These are phyloP conservation scores for Lithobius niger DNA, from an alignment of 1,140 invertebrate species.

Conservation along the genomic window DNA sequence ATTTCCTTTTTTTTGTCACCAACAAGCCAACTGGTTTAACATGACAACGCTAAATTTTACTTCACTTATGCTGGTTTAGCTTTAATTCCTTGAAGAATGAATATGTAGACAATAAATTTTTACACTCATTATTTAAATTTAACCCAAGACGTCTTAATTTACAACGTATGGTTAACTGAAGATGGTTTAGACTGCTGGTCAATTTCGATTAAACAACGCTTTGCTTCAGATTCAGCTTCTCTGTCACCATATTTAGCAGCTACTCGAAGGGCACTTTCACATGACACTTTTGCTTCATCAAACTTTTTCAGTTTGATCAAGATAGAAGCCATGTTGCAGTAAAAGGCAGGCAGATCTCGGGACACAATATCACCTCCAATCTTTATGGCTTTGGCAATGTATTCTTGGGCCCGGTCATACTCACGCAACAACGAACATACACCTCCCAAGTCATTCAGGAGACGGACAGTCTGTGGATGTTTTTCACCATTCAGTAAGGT, in stretches of 20 bases:
- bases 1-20: no score
- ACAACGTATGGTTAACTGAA: no score
- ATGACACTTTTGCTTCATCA: constrained; percentile 52
- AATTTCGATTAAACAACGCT: no score
- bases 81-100: no score
- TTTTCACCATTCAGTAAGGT: constrained; percentile 46
- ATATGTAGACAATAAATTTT: no score
- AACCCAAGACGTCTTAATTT: no score
- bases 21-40: no score
- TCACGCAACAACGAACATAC: constrained; percentile 49
- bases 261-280: constrained; percentile 51
- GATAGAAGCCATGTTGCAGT: constrained; percentile 69
- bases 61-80: no score
- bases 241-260: constrained; percentile 48
- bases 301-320: constrained; percentile 55
- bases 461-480: constrained; percentile 55
- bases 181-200: no score
- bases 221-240: constrained; percentile 48
- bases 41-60: no score
- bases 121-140: no score
- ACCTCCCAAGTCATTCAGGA: constrained; percentile 74
- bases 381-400: constrained; percentile 53
- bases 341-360: constrained; percentile 51
- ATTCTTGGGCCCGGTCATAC: constrained; percentile 49
- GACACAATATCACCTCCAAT: constrained; percentile 47